phyloP scores from a whole-genome alignment of 1,140 invertebrate genomes.

The Calosoma granatense region DNA sequence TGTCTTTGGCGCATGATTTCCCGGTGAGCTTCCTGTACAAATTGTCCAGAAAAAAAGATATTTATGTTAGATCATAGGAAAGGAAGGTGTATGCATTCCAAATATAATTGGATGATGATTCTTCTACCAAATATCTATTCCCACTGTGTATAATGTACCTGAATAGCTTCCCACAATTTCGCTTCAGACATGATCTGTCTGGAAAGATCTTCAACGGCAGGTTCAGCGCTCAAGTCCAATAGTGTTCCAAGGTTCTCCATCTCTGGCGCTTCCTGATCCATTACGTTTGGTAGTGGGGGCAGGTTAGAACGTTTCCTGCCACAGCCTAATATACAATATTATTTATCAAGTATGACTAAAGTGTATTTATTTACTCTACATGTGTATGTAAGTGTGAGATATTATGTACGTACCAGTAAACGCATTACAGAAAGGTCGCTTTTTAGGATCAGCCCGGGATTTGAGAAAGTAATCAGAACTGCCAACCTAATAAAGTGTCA shows the following conservation, averaged over 20 bases:
- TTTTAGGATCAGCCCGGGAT: slow-evolving; percentile 38
- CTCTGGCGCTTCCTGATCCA: slow-evolving; percentile 21
- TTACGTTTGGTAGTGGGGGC: slow-evolving; percentile 37
- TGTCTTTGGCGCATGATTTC: background rate
- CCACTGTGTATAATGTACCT: slow-evolving; percentile 39
- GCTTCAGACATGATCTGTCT: slow-evolving; percentile 65
- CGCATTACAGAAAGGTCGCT: slow-evolving; percentile 62
- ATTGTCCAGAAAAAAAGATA: too few species aligned
- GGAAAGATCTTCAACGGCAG: slow-evolving; percentile 58
- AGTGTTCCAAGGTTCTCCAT: slow-evolving; percentile 48
- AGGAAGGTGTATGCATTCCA: too few species aligned
- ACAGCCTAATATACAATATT: slow-evolving; percentile 42
- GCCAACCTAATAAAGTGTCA: background rate
- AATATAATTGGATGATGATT: too few species aligned
- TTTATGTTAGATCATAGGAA: too few species aligned
- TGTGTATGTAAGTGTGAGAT: too few species aligned
- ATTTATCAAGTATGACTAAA: slow-evolving; percentile 12
- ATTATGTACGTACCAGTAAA: slow-evolving; percentile 48
- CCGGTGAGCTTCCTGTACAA: background rate
- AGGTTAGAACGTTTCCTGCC: slow-evolving; percentile 49
- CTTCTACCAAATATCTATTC: too few species aligned
- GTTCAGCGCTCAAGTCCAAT: slow-evolving; percentile 53
- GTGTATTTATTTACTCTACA: too few species aligned
- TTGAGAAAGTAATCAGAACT: background rate
- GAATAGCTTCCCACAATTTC: slow-evolving; percentile 64